phyloP scores from a whole-genome alignment of 2,888 invertebrate species.

The Abrostola tripartita region DNA sequence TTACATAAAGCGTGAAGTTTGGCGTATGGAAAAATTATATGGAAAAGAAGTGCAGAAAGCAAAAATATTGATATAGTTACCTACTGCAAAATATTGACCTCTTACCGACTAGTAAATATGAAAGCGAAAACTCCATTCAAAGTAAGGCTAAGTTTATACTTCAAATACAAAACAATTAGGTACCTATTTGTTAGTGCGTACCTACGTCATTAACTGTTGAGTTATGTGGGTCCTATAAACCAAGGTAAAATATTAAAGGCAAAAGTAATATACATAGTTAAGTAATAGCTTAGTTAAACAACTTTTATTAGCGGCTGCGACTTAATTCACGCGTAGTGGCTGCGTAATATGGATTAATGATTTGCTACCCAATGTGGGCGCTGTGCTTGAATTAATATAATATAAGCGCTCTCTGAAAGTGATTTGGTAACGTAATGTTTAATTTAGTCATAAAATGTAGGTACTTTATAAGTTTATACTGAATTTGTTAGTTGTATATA shows the following conservation, averaged over 20 bases:
- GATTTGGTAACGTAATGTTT: conserved; percentile 23
- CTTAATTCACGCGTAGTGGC: conserved; percentile 38
- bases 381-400: conserved; percentile 8
- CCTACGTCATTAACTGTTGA: conserved; percentile 1
- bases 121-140: too few species aligned
- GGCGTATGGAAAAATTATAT: too few species aligned
- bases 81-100: too few species aligned
- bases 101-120: too few species aligned
- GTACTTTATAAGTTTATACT: too few species aligned
- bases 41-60: too few species aligned
- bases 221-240: conserved; percentile 24
- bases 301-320: conserved; percentile 43
- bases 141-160: too few species aligned
- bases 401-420: conserved; percentile 20
- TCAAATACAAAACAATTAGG: neutral
- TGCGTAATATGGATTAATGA: conserved; percentile 48
- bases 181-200: neutral
- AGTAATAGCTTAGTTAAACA: conserved; percentile 47
- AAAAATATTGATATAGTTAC: too few species aligned
- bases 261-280: conserved; percentile 42
- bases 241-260: conserved; percentile 13
- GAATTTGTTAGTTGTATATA: neutral
- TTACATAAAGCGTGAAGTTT: too few species aligned
- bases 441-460: neutral
- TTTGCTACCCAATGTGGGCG: conserved; percentile 6